Conservation (phyloP, 2,113 vertebrate genomes). For the Colius striatus region DNA sequence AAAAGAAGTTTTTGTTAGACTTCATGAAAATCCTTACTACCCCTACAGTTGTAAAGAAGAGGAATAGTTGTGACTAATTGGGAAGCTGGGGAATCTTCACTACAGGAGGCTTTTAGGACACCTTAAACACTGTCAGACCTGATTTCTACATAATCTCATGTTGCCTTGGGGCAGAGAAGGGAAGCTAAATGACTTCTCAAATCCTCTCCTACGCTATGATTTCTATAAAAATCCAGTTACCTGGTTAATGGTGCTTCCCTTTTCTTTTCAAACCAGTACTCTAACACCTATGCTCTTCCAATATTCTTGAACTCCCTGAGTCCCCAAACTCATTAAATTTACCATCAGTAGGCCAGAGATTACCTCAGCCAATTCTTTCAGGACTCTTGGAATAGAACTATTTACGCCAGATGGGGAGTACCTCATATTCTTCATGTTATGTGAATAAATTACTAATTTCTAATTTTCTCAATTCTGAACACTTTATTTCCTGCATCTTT, state of each 20-base stretch:
- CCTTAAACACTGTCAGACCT: not conserved
- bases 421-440: not conserved
- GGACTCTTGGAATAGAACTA: conserved; percentile 21
- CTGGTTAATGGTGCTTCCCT: conserved; percentile 44
- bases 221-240: conserved; percentile 48
- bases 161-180: not conserved
- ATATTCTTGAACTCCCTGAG: conserved; percentile 18
- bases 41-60: not conserved
- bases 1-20: not conserved
- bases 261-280: conserved; percentile 27
- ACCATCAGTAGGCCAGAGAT: conserved; percentile 28
- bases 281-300: not conserved
- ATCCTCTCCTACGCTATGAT: not conserved
- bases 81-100: conserved; percentile 7
- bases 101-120: not conserved
- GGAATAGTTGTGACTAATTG: conserved; percentile 7
- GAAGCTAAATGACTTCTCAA: not conserved
- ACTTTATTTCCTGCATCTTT: not conserved
- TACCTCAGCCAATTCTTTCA: conserved; percentile 27
- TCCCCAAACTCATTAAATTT: conserved; percentile 58
- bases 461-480: not conserved
- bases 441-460: not conserved
- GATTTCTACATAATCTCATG: not conserved
- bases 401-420: not conserved
- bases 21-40: conserved; percentile 4